Evolutionary conservation across 2,888 invertebrate genomes (phyloP).

Genomic region (Yponomeuta malinellus): DNA sequence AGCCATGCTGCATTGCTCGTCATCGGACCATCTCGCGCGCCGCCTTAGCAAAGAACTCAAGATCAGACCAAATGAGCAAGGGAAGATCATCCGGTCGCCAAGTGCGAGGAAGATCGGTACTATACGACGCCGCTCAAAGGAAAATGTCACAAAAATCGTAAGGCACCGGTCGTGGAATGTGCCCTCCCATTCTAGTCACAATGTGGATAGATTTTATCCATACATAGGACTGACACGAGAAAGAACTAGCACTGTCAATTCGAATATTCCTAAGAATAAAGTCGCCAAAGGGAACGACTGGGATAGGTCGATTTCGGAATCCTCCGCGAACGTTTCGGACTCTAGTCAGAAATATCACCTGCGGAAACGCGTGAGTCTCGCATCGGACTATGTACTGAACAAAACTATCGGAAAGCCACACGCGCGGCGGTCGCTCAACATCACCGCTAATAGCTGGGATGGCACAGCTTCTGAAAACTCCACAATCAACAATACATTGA

Average conservation of each 20-base stretch:
- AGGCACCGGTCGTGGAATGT: slow-evolving; percentile 82
- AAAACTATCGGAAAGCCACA: slow-evolving; percentile 18
- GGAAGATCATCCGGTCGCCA: slow-evolving; percentile 84
- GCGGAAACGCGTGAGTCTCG: slow-evolving; percentile 22
- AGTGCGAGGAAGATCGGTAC: slow-evolving; percentile 88
- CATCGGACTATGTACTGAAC: slow-evolving; percentile 19
- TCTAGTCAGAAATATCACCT: slow-evolving; percentile 21
- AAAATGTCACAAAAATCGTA: slow-evolving; percentile 72
- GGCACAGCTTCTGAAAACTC: slow-evolving; percentile 49
- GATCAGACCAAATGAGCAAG: slow-evolving; percentile 81
- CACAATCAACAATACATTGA: slow-evolving; percentile 35
- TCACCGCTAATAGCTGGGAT: slow-evolving; percentile 39
- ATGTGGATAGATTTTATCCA: slow-evolving; percentile 66
- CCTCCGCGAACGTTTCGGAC: slow-evolving; percentile 18
- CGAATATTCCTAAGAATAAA: slow-evolving; percentile 33
- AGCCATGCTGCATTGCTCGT: slow-evolving; percentile 77
- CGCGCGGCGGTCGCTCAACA: slow-evolving; percentile 20
- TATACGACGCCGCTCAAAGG: slow-evolving; percentile 82
- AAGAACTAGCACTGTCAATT: slow-evolving; percentile 41
- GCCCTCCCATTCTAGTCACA: slow-evolving; percentile 56
- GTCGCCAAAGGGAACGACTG: slow-evolving; percentile 19
- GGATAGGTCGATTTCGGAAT: slow-evolving; percentile 18
- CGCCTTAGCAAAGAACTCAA: slow-evolving; percentile 83
- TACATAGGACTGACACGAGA: slow-evolving; percentile 67
- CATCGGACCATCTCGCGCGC: slow-evolving; percentile 82